A percentile compares a stretch with the other conserved stretches of the same genome.
Evolutionary conservation across 2,888 invertebrate species (phyloP).

Genomic region (Xestia c-nigrum): DNA sequence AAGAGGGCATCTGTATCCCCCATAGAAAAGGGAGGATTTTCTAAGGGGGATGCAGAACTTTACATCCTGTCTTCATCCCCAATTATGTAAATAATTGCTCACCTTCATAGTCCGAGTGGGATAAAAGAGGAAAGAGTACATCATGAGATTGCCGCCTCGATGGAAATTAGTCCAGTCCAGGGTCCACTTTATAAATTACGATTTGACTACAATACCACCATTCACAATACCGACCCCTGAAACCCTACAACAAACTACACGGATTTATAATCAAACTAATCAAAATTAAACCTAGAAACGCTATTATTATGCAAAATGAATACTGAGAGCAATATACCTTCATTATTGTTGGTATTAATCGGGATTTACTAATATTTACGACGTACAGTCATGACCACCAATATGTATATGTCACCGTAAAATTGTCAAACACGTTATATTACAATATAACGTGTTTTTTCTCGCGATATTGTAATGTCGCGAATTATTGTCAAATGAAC

Average conservation of each 20-base stretch:
- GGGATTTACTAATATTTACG: constrained; percentile 29
- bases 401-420: too few species aligned
- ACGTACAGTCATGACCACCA: neutral
- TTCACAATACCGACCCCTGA: neutral
- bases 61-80: too few species aligned
- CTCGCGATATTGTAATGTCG: too few species aligned
- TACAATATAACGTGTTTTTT: too few species aligned
- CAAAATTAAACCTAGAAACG: constrained; percentile 23
- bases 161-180: neutral
- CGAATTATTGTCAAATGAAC: too few species aligned
- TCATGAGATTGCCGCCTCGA: neutral
- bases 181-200: neutral
- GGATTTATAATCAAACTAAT: constrained; percentile 37
- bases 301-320: constrained; percentile 43
- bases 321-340: constrained; percentile 41
- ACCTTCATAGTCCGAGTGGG: neutral
- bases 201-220: neutral
- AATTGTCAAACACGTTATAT: too few species aligned
- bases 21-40: too few species aligned
- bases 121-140: neutral
- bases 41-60: too few species aligned
- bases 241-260: neutral
- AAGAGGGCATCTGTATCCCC: too few species aligned
- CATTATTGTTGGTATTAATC: constrained; percentile 47
- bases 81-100: neutral